Conservation (phyloP, 37 sponge, comb jelly and placozoan genomes). For the Chondrilla cf. caribensis region DNA sequence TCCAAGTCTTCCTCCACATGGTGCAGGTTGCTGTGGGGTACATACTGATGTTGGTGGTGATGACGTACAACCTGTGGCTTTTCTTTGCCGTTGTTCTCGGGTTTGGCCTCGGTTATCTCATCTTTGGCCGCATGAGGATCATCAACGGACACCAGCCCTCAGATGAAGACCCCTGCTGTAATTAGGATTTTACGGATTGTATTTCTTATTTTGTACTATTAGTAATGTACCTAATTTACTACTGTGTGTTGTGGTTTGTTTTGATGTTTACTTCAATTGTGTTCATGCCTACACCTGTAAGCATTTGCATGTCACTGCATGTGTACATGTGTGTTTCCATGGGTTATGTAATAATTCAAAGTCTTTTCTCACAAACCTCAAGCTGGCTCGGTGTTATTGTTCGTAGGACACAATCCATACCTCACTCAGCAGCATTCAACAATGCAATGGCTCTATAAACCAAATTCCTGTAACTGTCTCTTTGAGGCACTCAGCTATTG, state of each 20-base stretch:
- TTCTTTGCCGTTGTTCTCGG: conserved; percentile 83
- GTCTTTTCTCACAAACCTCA: no score
- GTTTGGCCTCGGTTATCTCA: conserved; percentile 75
- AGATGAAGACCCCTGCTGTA: conserved; percentile 54
- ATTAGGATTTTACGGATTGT: conserved; percentile 14
- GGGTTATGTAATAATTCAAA: no score
- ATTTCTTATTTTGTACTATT: background rate
- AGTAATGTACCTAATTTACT: no score
- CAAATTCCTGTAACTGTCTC: no score
- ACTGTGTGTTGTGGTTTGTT: no score
- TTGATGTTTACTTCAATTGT: background rate
- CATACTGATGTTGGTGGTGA: conserved; percentile 85
- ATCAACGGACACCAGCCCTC: conserved; percentile 12
- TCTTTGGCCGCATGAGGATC: conserved; percentile 48
- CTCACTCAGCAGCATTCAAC: no score
- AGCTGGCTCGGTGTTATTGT: no score
- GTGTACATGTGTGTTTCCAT: background rate
- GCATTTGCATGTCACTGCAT: background rate
- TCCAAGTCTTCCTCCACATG: conserved; percentile 69
- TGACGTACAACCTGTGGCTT: conserved; percentile 95
- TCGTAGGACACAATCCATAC: no score
- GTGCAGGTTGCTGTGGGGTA: conserved; percentile 76
- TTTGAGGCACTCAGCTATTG: no score
- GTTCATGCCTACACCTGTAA: background rate
- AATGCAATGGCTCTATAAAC: no score